A percentile compares a stretch with the other conserved stretches of the same genome.
Evolutionary conservation across 2,888 invertebrate genomes (phyloP).

Genomic region (Plutella xylostella): DNA sequence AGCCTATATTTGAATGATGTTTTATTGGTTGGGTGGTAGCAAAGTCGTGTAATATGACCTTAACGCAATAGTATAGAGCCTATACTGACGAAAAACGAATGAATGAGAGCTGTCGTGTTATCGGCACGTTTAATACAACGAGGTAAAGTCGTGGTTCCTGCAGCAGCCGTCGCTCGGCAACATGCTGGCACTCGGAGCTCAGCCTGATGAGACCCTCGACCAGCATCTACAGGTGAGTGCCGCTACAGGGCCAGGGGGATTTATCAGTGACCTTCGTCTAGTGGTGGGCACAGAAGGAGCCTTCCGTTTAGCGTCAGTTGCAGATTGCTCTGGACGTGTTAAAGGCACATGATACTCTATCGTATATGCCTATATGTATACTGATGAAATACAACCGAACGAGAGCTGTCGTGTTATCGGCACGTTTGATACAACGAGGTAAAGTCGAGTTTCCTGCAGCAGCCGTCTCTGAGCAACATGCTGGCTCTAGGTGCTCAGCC

Average conservation of each 20-base stretch:
- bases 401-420: neutral
- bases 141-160: constrained; percentile 43
- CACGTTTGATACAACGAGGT: constrained; percentile 23
- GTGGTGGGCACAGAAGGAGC: too few species aligned
- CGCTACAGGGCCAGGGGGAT: too few species aligned
- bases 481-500: constrained; percentile 33
- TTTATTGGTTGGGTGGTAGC: neutral
- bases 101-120: too few species aligned
- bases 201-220: constrained; percentile 41
- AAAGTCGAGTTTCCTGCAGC: constrained; percentile 37
- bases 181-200: constrained; percentile 32
- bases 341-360: neutral
- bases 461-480: constrained; percentile 39
- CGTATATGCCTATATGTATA: neutral
- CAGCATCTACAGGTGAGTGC: constrained; percentile 43
- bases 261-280: too few species aligned
- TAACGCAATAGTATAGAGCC: constrained; percentile 18
- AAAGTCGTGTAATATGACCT: neutral
- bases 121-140: too few species aligned
- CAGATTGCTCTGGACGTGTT: too few species aligned
- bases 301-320: too few species aligned
- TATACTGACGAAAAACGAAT: too few species aligned
- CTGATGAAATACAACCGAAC: too few species aligned
- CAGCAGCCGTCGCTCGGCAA: constrained; percentile 37
- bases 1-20: neutral